Evolutionary conservation across 2,888 invertebrate genomes (phyloP).

Genomic region (Bruchidius siliquastri): DNA sequence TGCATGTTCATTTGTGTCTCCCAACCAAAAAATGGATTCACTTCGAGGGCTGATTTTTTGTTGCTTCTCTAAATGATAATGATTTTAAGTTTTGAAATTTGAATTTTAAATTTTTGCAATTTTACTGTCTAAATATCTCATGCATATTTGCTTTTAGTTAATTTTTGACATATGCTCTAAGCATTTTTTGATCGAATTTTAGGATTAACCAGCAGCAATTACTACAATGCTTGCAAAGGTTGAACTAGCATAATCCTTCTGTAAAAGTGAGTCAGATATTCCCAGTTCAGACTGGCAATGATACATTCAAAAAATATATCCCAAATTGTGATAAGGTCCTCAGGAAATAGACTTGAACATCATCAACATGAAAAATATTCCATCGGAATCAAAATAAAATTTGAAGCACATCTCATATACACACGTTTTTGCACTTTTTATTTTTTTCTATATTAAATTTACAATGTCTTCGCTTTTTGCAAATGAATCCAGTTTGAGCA

Average conservation of each 20-base stretch:
- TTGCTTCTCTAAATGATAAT: neutral
- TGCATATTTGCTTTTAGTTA: neutral
- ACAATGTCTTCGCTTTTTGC: neutral
- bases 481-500: neutral
- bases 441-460: neutral
- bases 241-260: neutral
- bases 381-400: slow-evolving; percentile 42
- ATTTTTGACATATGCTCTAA: neutral
- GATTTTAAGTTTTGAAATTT: neutral
- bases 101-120: neutral
- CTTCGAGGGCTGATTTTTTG: neutral
- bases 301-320: neutral
- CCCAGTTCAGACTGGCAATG: neutral
- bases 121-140: neutral
- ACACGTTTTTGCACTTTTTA: neutral
- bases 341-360: slow-evolving; percentile 45
- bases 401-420: slow-evolving; percentile 23
- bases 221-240: neutral
- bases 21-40: slow-evolving; percentile 9
- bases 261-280: neutral
- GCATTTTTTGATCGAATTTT: neutral
- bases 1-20: slow-evolving; percentile 37
- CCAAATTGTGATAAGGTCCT: slow-evolving; percentile 47
- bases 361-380: slow-evolving; percentile 25
- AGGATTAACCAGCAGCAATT: neutral